These are phyloP conservation scores for Steinernema hermaphroditum DNA, from an alignment of 2,888 invertebrate species.

Conservation along the genomic window DNA sequence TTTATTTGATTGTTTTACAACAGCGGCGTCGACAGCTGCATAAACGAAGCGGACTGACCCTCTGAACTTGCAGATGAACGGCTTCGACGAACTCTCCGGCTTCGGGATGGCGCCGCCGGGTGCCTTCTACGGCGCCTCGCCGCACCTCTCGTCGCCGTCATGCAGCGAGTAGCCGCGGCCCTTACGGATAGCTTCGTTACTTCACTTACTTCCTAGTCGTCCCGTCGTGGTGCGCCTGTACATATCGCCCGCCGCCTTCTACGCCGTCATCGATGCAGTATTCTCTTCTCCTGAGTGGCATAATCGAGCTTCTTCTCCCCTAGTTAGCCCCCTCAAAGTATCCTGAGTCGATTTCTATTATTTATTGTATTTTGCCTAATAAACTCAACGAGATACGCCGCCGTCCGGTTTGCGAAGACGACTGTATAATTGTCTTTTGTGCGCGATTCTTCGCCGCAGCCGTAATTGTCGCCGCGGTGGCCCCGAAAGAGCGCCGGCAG, in stretches of 20 bases:
- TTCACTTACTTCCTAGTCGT: slow-evolving; percentile 18
- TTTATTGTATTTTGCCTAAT: slow-evolving; percentile 26
- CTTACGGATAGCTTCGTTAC: slow-evolving; percentile 12
- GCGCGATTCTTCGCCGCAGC: background rate
- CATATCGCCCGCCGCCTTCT: slow-evolving; percentile 13
- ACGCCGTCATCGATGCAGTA: slow-evolving; percentile 4
- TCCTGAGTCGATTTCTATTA: slow-evolving; percentile 30
- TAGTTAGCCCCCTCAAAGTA: background rate
- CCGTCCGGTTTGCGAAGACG: background rate
- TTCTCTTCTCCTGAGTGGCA: slow-evolving; percentile 8
- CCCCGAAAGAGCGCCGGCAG: slow-evolving; percentile 11
- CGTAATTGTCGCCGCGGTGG: slow-evolving; percentile 2
- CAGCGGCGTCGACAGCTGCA: slow-evolving; percentile 27
- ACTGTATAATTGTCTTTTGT: slow-evolving; percentile 28
- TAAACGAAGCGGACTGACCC: slow-evolving; percentile 26
- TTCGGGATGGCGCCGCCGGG: slow-evolving; percentile 22
- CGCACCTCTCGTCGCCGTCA: slow-evolving; percentile 35
- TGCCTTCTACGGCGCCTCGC: slow-evolving; percentile 26
- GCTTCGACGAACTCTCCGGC: slow-evolving; percentile 25
- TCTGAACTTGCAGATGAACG: slow-evolving; percentile 28
- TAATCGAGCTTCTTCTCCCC: slow-evolving; percentile 22
- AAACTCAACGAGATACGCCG: slow-evolving; percentile 1
- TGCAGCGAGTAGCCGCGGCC: slow-evolving; percentile 32
- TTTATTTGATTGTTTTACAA: slow-evolving; percentile 31
- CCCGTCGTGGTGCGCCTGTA: background rate